Conservation (phyloP, 2,113 vertebrate species). For the Propithecus coquereli region DNA sequence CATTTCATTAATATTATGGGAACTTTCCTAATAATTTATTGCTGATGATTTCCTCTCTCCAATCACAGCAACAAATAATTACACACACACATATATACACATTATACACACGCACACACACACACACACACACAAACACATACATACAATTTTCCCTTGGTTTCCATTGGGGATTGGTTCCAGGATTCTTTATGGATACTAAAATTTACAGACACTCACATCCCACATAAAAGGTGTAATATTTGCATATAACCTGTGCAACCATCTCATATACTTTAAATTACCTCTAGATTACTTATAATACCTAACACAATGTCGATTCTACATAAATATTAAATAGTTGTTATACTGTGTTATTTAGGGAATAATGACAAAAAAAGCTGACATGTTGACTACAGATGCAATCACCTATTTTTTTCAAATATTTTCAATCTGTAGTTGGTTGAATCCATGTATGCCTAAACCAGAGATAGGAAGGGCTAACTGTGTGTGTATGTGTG, state of each 20-base stretch:
- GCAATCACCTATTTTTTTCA: background rate
- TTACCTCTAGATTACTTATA: too few relatives aligned
- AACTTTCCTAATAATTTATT: conserved; percentile 44
- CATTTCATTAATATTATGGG: background rate
- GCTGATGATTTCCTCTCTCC: background rate
- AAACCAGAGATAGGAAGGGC: background rate
- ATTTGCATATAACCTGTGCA: background rate
- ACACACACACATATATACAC: too few relatives aligned
- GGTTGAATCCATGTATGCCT: background rate
- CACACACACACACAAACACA: too few relatives aligned
- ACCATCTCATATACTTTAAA: background rate
- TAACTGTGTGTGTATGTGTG: background rate
- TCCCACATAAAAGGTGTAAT: background rate
- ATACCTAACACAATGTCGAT: too few relatives aligned
- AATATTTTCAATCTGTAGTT: background rate
- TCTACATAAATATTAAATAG: too few relatives aligned
- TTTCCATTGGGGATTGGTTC: background rate
- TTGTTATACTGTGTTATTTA: too few relatives aligned
- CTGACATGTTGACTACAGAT: too few relatives aligned
- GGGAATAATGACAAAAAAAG: too few relatives aligned
- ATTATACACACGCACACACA: too few relatives aligned
- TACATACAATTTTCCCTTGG: background rate
- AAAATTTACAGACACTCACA: background rate
- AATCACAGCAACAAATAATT: too few relatives aligned
- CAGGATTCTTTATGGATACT: background rate